Evolutionary conservation across 1,140 invertebrate genomes (phyloP).

Genomic region (Cheumatopsyche charites): DNA sequence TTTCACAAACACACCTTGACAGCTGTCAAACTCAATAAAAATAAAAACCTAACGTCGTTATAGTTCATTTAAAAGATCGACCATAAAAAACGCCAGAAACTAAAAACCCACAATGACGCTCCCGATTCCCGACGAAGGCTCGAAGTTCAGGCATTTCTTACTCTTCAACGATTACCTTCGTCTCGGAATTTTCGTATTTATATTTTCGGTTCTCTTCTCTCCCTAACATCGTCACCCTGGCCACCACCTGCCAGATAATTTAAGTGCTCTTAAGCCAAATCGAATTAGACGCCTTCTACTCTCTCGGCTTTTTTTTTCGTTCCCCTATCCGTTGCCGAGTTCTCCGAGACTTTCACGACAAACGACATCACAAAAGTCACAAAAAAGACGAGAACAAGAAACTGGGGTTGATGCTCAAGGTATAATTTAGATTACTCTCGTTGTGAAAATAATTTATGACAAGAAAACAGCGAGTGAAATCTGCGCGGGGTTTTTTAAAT

Average conservation of each 20-base stretch:
- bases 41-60: too few species aligned
- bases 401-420: not conserved
- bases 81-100: too few species aligned
- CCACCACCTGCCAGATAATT: constrained; percentile 39
- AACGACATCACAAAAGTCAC: constrained; percentile 28
- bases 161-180: too few species aligned
- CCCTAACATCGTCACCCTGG: constrained; percentile 9
- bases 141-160: too few species aligned
- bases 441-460: constrained; percentile 14
- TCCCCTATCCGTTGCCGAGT: not conserved
- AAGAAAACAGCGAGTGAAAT: not conserved
- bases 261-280: constrained; percentile 47
- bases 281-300: constrained; percentile 38
- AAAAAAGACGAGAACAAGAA: constrained; percentile 15
- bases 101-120: too few species aligned
- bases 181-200: not conserved
- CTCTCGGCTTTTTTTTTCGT: constrained; percentile 26
- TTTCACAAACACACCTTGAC: too few species aligned
- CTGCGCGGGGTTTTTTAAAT: too few species aligned
- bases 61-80: too few species aligned
- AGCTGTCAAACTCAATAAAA: too few species aligned
- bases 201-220: not conserved
- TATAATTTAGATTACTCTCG: constrained; percentile 21
- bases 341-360: constrained; percentile 18
- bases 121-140: too few species aligned